phyloP scores from a whole-genome alignment of 2,113 vertebrate genomes.

The Crotalus horridus region DNA sequence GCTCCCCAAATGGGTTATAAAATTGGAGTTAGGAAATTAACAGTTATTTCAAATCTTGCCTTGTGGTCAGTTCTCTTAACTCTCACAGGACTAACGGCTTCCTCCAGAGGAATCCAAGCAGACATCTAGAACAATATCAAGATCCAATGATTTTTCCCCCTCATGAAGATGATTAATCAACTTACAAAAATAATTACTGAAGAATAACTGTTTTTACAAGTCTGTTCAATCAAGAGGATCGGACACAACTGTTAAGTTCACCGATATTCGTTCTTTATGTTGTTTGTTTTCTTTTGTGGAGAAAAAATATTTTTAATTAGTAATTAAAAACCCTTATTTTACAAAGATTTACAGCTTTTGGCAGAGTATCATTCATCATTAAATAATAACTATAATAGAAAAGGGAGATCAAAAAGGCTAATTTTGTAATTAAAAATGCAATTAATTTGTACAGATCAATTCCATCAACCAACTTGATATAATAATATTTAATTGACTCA shows the following conservation, averaged over 20 bases:
- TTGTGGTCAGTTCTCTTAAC: neutral
- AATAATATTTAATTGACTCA: neutral
- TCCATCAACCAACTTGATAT: slow-evolving; percentile 15
- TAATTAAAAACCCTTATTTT: slow-evolving; percentile 78
- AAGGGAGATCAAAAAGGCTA: neutral
- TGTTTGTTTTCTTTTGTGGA: slow-evolving; percentile 57
- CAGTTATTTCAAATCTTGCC: neutral
- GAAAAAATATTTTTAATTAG: slow-evolving; percentile 15
- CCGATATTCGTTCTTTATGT: slow-evolving; percentile 58
- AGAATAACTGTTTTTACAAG: slow-evolving; percentile 10
- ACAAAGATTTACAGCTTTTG: slow-evolving; percentile 86
- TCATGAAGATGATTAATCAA: neutral
- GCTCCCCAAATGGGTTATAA: neutral
- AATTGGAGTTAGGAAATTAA: neutral
- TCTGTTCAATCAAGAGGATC: slow-evolving; percentile 25
- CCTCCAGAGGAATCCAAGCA: neutral
- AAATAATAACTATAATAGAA: slow-evolving; percentile 20
- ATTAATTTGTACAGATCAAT: neutral
- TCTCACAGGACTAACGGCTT: neutral
- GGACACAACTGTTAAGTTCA: fast-evolving
- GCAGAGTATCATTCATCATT: slow-evolving; percentile 22
- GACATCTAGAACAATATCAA: neutral
- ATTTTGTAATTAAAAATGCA: neutral
- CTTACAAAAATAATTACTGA: neutral
- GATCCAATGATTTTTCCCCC: neutral